Base-by-base conservation (phyloP, 1,140 invertebrate species). In the Hetaerina americana region DNA sequence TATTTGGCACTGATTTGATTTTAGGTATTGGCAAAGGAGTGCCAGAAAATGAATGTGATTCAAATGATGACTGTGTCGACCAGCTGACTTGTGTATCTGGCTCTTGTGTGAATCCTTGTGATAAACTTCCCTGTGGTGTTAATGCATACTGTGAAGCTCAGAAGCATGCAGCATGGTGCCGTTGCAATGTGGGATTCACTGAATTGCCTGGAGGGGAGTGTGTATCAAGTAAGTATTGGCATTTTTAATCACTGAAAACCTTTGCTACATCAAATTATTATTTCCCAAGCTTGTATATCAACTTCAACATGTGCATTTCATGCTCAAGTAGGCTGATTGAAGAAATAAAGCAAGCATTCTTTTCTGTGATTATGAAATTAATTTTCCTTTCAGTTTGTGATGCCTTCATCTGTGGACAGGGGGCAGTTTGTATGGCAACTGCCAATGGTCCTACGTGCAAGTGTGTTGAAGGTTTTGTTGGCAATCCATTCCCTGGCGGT, bases 401-500 rank as follows among this genome's bases (percentile, higher is more conserved):
- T 72, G 87, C 87, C 57, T 88, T 92, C 73, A 85, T 89, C 31
- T 96, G 94, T 78, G 92, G 89, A 1, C 77, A 83, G n/a, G 91
- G 90, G 75, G 93, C 93, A 0, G 88, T 92, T 70, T 96, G 94
- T 78, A 92, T 94, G 70, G 89, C 92, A n/a, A 92, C 92, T 26
- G 87, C 88, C 71, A 84, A 87, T 31, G 94, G 93, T 26, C 91
- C 92, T 18, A 94, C 92, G 1, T 96, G 94, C 78, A 91, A 91
- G 78, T 96, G 94, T 77, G 84, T 89, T 5, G 89, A 92, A 79
- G 92, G 93, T 31, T 91, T 89, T 77, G 86, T 89, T 57, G 94
- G 94, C 0, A 95, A 96, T 82, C 92, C 94, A 24, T 96, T 95
- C 83, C 91, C 93, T 6, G 94, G 94, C 27, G 94, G 93, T 28